A percentile compares a stretch with the other conserved stretches of the same genome.
Evolutionary conservation across 2,888 invertebrate genomes (phyloP).

Genomic region (Colletes collaris): DNA sequence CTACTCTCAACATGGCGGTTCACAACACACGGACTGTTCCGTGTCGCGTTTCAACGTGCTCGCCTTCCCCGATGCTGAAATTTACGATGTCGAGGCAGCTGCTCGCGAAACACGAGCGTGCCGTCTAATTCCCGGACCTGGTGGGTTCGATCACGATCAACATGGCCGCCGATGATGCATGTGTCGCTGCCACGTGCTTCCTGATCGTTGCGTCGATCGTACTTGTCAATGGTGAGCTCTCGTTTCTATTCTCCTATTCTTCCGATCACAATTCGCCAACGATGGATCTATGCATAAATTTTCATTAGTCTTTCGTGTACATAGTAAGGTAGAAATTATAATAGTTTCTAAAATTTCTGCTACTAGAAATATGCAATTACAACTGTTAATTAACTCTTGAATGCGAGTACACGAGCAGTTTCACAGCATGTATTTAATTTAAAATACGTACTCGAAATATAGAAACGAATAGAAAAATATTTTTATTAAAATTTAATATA

Average conservation of each 20-base stretch:
- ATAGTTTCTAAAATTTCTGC: too few relatives aligned
- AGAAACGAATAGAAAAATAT: too few relatives aligned
- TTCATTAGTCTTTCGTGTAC: too few relatives aligned
- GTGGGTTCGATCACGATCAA: neutral
- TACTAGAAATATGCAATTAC: too few relatives aligned
- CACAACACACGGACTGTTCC: conserved; percentile 1
- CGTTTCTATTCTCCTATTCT: neutral
- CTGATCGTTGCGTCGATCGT: conserved; percentile 46
- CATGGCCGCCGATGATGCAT: conserved; percentile 49
- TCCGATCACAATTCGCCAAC: neutral
- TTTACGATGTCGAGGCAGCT: conserved; percentile 5
- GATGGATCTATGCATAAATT: too few relatives aligned
- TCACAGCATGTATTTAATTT: too few relatives aligned
- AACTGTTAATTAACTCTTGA: too few relatives aligned
- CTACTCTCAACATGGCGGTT: conserved; percentile 68
- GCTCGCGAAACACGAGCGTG: neutral
- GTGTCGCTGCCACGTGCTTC: conserved; percentile 56
- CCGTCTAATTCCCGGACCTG: neutral
- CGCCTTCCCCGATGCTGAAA: neutral
- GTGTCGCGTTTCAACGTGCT: conserved; percentile 10
- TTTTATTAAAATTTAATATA: too few relatives aligned
- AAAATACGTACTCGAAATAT: too few relatives aligned
- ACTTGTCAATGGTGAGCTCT: conserved; percentile 57
- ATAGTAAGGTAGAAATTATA: too few relatives aligned
- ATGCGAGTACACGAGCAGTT: too few relatives aligned